Conservation (phyloP, 2,888 invertebrate genomes). For the Dorcus hopei region DNA sequence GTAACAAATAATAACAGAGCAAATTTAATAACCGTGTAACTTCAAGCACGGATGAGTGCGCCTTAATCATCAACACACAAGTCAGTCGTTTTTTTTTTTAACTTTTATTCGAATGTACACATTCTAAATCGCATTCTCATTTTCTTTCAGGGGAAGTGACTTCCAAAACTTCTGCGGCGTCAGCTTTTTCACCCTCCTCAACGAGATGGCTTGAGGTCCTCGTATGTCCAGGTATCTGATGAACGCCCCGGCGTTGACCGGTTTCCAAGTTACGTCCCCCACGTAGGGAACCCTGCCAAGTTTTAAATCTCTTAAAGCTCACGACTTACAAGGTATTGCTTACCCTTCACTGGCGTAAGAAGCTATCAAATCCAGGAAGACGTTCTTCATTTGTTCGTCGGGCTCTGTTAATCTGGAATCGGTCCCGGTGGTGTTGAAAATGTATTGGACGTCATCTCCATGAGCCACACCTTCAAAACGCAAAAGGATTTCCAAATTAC, state of each 20-base stretch:
- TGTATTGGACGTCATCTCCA: constrained; percentile 7
- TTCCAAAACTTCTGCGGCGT: not conserved
- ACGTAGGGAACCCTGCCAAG: not conserved
- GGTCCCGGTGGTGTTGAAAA: not conserved
- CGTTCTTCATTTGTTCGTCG: constrained; percentile 6
- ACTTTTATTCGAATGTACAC: too few species aligned
- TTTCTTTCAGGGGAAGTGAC: not conserved
- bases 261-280: not conserved
- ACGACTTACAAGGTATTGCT: not conserved
- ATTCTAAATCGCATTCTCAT: not conserved
- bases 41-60: too few species aligned
- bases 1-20: not conserved
- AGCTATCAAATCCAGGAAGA: constrained; percentile 3
- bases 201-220: not conserved
- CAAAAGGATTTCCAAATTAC: not conserved
- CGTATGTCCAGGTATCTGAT: not conserved
- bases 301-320: too few species aligned
- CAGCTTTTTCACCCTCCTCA: not conserved
- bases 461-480: constrained; percentile 5
- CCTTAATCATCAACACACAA: too few species aligned
- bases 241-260: not conserved
- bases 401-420: not conserved
- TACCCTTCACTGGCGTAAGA: constrained; percentile 9
- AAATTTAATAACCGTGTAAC: too few species aligned
- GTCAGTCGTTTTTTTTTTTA: too few species aligned